Conservation (phyloP, 1,140 invertebrate species). For the Drosophila chauvacae region DNA sequence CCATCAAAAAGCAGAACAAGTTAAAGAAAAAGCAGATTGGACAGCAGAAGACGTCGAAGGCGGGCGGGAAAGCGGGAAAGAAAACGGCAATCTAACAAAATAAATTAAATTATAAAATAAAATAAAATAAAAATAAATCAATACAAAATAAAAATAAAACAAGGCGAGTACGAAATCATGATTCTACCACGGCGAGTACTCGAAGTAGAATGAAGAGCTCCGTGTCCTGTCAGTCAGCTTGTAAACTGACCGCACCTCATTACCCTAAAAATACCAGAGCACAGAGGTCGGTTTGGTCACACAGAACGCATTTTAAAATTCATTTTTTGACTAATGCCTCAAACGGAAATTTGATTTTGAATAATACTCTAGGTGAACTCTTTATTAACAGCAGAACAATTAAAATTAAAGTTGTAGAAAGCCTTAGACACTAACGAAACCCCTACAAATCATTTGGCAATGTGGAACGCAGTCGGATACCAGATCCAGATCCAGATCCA, state of each 20-base stretch:
- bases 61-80: conserved; percentile 40
- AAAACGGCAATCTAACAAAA: conserved; percentile 6
- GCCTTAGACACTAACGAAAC: conserved; percentile 41
- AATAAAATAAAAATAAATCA: too few species aligned
- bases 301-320: too few species aligned
- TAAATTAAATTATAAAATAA: too few species aligned
- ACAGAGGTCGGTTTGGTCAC: too few species aligned
- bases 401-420: conserved; percentile 15
- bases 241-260: too few species aligned
- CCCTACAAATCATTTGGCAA: conserved; percentile 62
- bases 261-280: too few species aligned
- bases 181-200: too few species aligned
- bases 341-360: neutral
- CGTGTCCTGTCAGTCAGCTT: too few species aligned
- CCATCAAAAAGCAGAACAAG: conserved; percentile 65
- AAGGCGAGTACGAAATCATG: too few species aligned
- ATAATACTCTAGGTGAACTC: conserved; percentile 34
- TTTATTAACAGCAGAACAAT: conserved; percentile 52
- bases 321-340: too few species aligned
- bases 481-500: neutral
- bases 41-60: conserved; percentile 72
- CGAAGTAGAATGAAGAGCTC: too few species aligned
- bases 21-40: conserved; percentile 79
- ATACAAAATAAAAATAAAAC: too few species aligned
- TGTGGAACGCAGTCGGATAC: conserved; percentile 1